Conservation (phyloP, 2,888 invertebrate genomes). For the Aphidoletes aphidimyza region DNA sequence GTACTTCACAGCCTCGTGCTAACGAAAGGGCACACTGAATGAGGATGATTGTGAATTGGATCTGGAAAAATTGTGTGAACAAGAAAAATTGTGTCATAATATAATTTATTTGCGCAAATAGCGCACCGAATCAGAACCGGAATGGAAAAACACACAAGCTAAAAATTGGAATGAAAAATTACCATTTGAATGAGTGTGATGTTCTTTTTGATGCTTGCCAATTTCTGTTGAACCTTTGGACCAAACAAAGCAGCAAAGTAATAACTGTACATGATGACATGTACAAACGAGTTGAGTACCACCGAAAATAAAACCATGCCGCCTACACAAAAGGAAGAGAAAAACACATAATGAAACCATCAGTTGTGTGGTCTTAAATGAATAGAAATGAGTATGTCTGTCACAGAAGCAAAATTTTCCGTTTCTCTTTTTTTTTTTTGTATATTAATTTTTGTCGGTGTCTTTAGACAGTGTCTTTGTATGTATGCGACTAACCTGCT, state of each 20-base stretch:
- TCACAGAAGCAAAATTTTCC: neutral
- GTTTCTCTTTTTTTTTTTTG: neutral
- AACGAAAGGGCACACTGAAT: neutral
- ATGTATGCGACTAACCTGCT: slow-evolving; percentile 51
- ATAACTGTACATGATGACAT: slow-evolving; percentile 55
- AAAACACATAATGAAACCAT: neutral
- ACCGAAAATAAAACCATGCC: neutral
- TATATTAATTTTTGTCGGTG: neutral
- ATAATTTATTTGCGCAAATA: no score
- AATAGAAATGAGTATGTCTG: neutral
- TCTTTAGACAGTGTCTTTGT: neutral
- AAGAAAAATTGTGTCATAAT: neutral
- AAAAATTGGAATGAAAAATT: neutral
- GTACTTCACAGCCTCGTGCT: slow-evolving; percentile 1
- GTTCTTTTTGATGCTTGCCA: slow-evolving; percentile 44
- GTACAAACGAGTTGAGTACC: slow-evolving; percentile 20
- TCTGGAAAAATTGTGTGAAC: slow-evolving; percentile 43
- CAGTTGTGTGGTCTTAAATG: no score
- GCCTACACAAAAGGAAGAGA: neutral
- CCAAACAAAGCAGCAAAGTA: slow-evolving; percentile 55
- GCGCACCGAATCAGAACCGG: neutral
- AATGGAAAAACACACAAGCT: neutral
- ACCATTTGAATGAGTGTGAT: slow-evolving; percentile 55
- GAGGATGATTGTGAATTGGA: slow-evolving; percentile 54
- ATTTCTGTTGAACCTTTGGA: slow-evolving; percentile 45